Conservation (phyloP, 2,797 vertebrate species). For the Pitangus sulphuratus region DNA sequence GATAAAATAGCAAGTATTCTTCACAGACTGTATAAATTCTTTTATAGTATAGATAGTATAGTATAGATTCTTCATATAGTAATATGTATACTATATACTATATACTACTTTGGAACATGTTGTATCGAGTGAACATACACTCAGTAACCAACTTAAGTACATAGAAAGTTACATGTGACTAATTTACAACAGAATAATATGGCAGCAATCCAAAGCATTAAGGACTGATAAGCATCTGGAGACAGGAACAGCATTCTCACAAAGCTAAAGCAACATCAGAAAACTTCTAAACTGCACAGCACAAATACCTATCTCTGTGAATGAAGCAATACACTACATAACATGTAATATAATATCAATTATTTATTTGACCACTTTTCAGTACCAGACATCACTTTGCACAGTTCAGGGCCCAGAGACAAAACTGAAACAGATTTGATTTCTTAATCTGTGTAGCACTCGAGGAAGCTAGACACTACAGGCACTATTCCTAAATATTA, state of each 20-base stretch:
- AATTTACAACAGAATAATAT: slow-evolving; percentile 31
- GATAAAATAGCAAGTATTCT: slow-evolving; percentile 12
- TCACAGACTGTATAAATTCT: not conserved
- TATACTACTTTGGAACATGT: not conserved
- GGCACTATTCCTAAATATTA: slow-evolving; percentile 28
- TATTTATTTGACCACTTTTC: slow-evolving; percentile 71
- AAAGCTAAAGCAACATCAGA: slow-evolving; percentile 2
- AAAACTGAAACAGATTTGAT: slow-evolving; percentile 59
- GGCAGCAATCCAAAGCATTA: not conserved
- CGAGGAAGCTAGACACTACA: slow-evolving; percentile 23
- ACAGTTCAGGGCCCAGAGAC: slow-evolving; percentile 41
- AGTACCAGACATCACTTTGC: slow-evolving; percentile 22
- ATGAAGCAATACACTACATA: slow-evolving; percentile 27
- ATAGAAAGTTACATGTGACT: not conserved
- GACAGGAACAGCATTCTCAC: not conserved
- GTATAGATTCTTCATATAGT: not conserved
- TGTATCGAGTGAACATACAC: not conserved
- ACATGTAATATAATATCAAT: slow-evolving; percentile 59
- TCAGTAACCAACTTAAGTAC: not conserved
- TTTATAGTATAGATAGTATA: not conserved
- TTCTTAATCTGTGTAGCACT: slow-evolving; percentile 25
- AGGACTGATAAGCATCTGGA: slow-evolving; percentile 16
- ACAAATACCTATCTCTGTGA: slow-evolving; percentile 3
- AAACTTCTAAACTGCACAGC: slow-evolving; percentile 40
- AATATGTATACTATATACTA: not conserved